phyloP scores from a whole-genome alignment of 2,113 vertebrate genomes.

The Eudorcas thomsonii region DNA sequence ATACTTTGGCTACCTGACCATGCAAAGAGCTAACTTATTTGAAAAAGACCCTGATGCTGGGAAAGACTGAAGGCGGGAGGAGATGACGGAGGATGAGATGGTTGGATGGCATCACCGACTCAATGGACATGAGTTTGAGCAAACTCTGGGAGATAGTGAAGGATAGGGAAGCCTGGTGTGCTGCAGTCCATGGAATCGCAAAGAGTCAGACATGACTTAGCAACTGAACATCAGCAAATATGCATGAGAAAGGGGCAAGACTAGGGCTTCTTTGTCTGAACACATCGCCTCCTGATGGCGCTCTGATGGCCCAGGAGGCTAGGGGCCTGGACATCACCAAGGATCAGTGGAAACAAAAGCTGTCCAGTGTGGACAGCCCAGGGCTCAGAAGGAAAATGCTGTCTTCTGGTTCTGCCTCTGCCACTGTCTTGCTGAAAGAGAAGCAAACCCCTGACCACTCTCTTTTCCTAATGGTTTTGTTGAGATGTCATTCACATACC shows the following conservation, averaged over 20 bases:
- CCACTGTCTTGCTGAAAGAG: neutral
- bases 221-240: neutral
- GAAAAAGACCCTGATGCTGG: neutral
- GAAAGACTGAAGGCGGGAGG: neutral
- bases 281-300: rapidly evolving
- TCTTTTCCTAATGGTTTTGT: neutral
- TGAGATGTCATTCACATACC: neutral
- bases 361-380: rapidly evolving
- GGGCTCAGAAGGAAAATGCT: neutral
- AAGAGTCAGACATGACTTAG: neutral
- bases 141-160: neutral
- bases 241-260: neutral
- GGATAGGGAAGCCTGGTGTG: neutral
- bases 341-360: too few species aligned
- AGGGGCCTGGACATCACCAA: rapidly evolving
- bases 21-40: neutral
- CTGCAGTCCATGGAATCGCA: neutral
- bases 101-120: neutral
- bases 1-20: neutral
- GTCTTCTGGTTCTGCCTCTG: neutral
- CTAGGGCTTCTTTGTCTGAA: neutral
- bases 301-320: rapidly evolving
- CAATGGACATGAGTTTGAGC: neutral
- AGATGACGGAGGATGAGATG: neutral
- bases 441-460: too few species aligned